These are phyloP conservation scores for Periplaneta americana DNA, from an alignment of 1,140 invertebrate genomes.

Conservation along the genomic window DNA sequence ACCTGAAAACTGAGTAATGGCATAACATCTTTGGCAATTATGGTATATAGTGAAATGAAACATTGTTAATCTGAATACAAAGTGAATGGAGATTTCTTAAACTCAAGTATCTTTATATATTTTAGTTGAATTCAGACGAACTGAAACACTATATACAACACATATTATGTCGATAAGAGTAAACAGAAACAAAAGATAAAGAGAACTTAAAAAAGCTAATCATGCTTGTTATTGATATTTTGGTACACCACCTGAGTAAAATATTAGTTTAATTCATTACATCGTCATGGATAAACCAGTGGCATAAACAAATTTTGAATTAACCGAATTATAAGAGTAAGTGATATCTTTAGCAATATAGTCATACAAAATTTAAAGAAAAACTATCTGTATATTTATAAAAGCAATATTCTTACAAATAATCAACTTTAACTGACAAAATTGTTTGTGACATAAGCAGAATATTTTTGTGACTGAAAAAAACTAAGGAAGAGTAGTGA, in stretches of 20 bases:
- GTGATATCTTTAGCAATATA: too few species aligned
- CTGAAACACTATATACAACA: not conserved
- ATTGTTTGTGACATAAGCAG: too few species aligned
- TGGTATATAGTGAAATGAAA: not conserved
- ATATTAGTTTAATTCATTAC: not conserved
- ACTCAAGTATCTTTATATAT: not conserved
- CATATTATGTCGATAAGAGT: not conserved
- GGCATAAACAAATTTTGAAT: too few species aligned
- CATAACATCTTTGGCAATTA: not conserved
- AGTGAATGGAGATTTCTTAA: not conserved
- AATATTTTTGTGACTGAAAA: too few species aligned
- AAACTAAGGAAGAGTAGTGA: too few species aligned
- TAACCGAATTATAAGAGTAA: too few species aligned
- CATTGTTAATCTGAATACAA: not conserved
- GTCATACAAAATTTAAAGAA: too few species aligned
- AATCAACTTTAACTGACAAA: too few species aligned
- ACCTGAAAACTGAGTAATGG: not conserved
- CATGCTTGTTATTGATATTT: not conserved
- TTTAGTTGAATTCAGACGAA: not conserved
- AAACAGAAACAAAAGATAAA: not conserved
- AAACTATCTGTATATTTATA: too few species aligned
- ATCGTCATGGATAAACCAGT: too few species aligned
- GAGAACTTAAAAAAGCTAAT: not conserved
- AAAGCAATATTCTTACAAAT: too few species aligned
- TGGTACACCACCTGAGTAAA: not conserved